phyloP scores from a whole-genome alignment of 1,140 invertebrate species.

The Trichonephila inaurata region DNA sequence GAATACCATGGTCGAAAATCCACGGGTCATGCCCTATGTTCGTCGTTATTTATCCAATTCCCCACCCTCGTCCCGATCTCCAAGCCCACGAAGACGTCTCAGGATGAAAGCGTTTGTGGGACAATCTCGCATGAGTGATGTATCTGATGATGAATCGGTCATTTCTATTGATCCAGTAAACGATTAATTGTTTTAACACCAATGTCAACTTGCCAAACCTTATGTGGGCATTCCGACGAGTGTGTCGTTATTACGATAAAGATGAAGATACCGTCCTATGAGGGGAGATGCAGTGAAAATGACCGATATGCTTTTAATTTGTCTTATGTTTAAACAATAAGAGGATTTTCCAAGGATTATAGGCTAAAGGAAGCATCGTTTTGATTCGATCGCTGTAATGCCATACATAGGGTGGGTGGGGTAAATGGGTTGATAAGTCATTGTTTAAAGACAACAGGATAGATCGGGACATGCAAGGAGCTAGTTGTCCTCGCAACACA shows the following conservation, averaged over 20 bases:
- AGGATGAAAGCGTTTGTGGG: background rate
- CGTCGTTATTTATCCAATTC: background rate
- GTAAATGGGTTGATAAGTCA: background rate
- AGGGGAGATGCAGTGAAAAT: background rate
- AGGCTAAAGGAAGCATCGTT: no score
- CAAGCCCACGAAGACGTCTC: no score
- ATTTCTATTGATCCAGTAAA: background rate
- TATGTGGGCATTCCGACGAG: background rate
- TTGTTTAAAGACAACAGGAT: background rate
- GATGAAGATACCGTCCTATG: background rate
- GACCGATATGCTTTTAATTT: background rate
- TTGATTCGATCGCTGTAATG: no score
- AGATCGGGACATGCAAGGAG: background rate
- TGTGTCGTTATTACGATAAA: background rate
- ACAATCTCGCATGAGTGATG: background rate
- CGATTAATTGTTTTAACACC: background rate
- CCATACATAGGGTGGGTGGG: background rate
- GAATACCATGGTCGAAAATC: no score
- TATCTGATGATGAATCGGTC: background rate
- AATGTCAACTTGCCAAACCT: constrained; percentile 21
- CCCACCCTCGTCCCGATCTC: background rate
- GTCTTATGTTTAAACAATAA: background rate
- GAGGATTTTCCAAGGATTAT: constrained; percentile 24
- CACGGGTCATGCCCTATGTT: no score
- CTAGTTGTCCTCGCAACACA: background rate